phyloP scores from a whole-genome alignment of 2,888 invertebrate species.

The Electrophaes corylata region DNA sequence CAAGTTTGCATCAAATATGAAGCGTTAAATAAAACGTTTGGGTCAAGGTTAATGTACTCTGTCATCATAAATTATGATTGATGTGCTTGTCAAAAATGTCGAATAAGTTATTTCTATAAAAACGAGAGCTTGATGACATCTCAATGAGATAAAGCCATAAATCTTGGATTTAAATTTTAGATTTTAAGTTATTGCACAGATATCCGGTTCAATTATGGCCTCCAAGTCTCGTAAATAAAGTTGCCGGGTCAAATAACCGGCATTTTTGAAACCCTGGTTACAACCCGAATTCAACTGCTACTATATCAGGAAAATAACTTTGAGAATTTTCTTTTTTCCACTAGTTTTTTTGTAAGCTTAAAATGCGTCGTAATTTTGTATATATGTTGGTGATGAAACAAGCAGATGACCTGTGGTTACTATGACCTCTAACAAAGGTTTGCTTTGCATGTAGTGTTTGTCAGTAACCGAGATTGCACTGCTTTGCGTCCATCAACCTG shows the following conservation, averaged over 20 bases:
- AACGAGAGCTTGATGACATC: background rate
- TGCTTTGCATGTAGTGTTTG: too few species aligned
- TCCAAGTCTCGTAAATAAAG: conserved; percentile 59
- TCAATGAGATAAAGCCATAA: conserved; percentile 11
- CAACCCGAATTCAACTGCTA: conserved; percentile 27
- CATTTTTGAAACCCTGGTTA: conserved; percentile 46
- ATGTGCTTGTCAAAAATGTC: background rate
- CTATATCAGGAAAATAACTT: conserved; percentile 19
- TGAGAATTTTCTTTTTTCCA: background rate
- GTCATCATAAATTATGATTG: background rate
- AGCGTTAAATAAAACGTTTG: background rate
- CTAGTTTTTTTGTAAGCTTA: too few species aligned
- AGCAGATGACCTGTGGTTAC: too few species aligned
- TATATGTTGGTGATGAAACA: too few species aligned
- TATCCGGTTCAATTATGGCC: conserved; percentile 23
- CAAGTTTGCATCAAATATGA: background rate
- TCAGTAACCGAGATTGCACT: too few species aligned
- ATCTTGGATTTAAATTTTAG: conserved; percentile 25
- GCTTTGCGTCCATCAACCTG: too few species aligned
- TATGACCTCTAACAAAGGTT: too few species aligned
- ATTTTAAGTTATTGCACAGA: conserved; percentile 22
- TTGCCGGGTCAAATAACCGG: conserved; percentile 54
- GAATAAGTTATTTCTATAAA: conserved; percentile 2
- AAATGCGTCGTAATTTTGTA: too few species aligned
- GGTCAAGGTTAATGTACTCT: background rate